Evolutionary conservation across 2,797 vertebrate species (phyloP), one percentile per base, ranked within the genome.

Genomic region (Pelobates cultripes): DNA sequence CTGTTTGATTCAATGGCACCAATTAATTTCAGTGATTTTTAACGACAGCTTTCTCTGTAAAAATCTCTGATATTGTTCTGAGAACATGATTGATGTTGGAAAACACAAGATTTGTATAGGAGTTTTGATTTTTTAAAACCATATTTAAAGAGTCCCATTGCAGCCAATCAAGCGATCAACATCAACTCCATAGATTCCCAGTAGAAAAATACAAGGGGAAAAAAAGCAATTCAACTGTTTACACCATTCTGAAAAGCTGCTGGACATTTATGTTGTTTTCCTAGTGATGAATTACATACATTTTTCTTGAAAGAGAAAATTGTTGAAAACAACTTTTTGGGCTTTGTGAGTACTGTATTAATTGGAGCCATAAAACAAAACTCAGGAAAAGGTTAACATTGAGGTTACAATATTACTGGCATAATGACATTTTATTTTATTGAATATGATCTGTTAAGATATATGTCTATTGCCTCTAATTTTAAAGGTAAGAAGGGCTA

Each of bases 1-100:
- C 93, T 88, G 90, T 95, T 93, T 93, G 87, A 90, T 89, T 88
- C 92, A 94, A 95, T 93, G 89, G 91, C 86, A 88, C 90, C 93
- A 94, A 95, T 95, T 95, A 94, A 94, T 95, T 93, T 93, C 90
- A 93, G 89, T 91, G 93, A 93, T 91, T 94, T 94, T 94, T 95
- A 95, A 94, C 91, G 93, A 88, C 92, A 92, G 90, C 86, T 92
- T 93, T 91, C 91, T 90, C 88, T 57, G 90, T 89, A 92, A 93
- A 94, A 94, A 89, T 87, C 89, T 90, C 89, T 90, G 86, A 90
- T 91, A 94, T 93, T 91, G 89, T 90, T 85, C 88, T 28, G 74
- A 85, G 88, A 87, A 70, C 86, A 87, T 91, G 92, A 94, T 84
- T 87, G 90, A 94, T 94, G 89, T 88, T 90, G 87, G 85, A 64